Percentiles rank a stretch among this genome's conserved stretches.
Evolutionary conservation across 2,888 invertebrate species (phyloP).

Genomic region (Acronicta alni): DNA sequence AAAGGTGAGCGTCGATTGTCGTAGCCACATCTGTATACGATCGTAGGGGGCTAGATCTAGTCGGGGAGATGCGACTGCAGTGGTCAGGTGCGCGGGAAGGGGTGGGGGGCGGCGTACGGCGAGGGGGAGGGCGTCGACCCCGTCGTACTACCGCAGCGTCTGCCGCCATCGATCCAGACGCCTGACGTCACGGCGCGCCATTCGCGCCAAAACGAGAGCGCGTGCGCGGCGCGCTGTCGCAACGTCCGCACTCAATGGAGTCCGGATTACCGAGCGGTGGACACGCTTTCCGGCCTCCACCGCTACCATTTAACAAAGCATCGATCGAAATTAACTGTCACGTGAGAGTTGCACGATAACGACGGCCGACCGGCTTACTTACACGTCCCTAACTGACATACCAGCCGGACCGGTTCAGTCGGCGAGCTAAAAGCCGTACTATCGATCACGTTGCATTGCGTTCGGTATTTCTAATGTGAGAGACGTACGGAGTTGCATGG

Average conservation of each 20-base stretch:
- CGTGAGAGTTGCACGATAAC: constrained; percentile 74
- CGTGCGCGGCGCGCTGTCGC: constrained; percentile 85
- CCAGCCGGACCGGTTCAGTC: constrained; percentile 63
- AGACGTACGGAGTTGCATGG: constrained; percentile 88
- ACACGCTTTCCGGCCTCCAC: constrained; percentile 81
- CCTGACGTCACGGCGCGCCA: constrained; percentile 87
- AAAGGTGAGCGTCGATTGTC: constrained; percentile 79
- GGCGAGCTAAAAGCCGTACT: constrained; percentile 53
- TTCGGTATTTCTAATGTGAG: constrained; percentile 73
- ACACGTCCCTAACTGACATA: constrained; percentile 64
- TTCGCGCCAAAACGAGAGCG: constrained; percentile 89
- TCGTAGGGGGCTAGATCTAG: constrained; percentile 76
- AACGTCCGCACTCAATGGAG: constrained; percentile 87
- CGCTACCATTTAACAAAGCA: constrained; percentile 74
- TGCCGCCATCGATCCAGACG: constrained; percentile 89
- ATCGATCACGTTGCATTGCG: constrained; percentile 57
- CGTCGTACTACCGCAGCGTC: constrained; percentile 89
- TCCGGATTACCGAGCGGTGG: constrained; percentile 81
- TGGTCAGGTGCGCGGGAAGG: constrained; percentile 81
- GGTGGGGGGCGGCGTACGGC: constrained; percentile 65
- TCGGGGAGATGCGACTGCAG: constrained; percentile 85
- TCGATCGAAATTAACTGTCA: constrained; percentile 77
- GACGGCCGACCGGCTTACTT: constrained; percentile 62
- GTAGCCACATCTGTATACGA: constrained; percentile 71
- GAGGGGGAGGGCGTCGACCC: constrained; percentile 84